A percentile compares a stretch with the other conserved stretches of the same genome.
phyloP scores from a whole-genome alignment of 2,113 vertebrate species.

The Burhinus oedicnemus region DNA sequence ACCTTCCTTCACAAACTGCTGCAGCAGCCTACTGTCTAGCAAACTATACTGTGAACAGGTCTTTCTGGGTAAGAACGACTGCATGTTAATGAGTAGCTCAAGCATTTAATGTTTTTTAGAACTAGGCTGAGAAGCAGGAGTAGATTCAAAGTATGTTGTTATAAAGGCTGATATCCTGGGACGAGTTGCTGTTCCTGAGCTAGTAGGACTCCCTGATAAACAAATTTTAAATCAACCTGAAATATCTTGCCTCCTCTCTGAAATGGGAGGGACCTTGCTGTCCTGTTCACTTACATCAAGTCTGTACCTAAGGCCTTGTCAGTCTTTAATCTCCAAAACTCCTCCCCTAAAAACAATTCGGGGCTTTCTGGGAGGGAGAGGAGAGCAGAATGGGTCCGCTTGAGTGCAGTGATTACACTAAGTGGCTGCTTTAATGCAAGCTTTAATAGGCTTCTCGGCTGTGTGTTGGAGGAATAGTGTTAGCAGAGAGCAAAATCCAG shows the following conservation, averaged over 20 bases:
- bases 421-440: background rate
- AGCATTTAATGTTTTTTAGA: background rate
- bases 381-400: background rate
- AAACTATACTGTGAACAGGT: constrained; percentile 84
- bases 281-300: background rate
- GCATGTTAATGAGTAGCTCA: background rate
- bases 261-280: background rate
- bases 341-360: background rate
- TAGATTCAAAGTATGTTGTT: background rate
- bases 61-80: constrained; percentile 82
- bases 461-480: background rate
- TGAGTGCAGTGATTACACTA: background rate
- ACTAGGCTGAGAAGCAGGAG: background rate
- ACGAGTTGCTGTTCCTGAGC: background rate
- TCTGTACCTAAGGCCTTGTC: background rate
- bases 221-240: background rate
- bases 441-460: background rate
- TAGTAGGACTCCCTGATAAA: background rate
- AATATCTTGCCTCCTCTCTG: background rate
- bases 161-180: background rate
- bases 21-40: constrained; percentile 91
- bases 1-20: constrained; percentile 86
- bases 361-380: background rate
- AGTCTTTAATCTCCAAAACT: background rate
- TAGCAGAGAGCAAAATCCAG: background rate